Base-by-base conservation (phyloP, 2,888 invertebrate species). In the Nematopogon swammerdamellus region DNA sequence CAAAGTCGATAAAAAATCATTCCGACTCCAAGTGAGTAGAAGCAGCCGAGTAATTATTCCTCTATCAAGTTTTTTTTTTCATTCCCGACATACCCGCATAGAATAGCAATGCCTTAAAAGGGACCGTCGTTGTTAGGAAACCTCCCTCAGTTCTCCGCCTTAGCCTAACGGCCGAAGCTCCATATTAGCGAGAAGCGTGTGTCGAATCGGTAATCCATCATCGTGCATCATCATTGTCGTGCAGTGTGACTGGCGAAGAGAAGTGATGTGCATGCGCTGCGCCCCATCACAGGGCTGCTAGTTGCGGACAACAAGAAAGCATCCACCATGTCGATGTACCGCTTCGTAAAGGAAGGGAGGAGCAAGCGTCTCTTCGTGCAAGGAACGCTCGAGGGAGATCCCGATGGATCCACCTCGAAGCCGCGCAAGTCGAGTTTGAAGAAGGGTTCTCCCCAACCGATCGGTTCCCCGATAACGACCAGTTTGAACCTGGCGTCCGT, bases 341-440 rank as follows among this genome's bases (percentile, higher is more conserved):
- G 88, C 67, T 92, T 92, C 72, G 87, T 90, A 56, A 88, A 89
- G 70, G 89, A 89, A 66, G 65, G 63, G 53, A 70, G 70, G 59
- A 81, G 81, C 60, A 84, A 83, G 64, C 85, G 91, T 53, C 82
- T 92, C 54, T 91, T 91, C 70, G 86, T 91, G 58, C 89, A 90
- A 69, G 90, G 86, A 44, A 86, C 85, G 19, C 75, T 86, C 20
- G 86, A 87, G 63, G 81, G 84, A 57, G 85, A 87, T 53, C 77
- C 79, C 55, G 82, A 84, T 53, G 76, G 79, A 58, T 64, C 50
- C 14, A 25, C 19, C 19, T 47, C 71, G 49, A 80, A 77, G 58
- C 80, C 80, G 44, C 61, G 72, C 49, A 81, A 81, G 59, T 82
- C 82, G 29, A 81, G 80, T 59, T 62, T 81, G 60, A 81, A 81